A percentile compares a stretch with the other conserved stretches of the same genome.
Evolutionary conservation across 2,797 vertebrate genomes (phyloP).

Genomic region (Leuciscus waleckii): DNA sequence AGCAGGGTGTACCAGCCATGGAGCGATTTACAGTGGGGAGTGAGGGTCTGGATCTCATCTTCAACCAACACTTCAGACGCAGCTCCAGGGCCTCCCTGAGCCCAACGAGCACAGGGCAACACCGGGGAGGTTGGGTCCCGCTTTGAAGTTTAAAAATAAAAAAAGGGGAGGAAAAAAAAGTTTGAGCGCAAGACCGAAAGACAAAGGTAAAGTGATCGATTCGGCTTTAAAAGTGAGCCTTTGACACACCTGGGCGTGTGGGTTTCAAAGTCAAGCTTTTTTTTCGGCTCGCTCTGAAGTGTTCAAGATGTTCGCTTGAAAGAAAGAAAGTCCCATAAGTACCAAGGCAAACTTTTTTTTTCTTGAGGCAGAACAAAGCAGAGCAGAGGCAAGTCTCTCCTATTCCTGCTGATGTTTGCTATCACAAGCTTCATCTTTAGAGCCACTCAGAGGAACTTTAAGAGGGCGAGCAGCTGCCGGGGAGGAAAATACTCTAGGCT

Average conservation of each 20-base stretch:
- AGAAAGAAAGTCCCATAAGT: constrained; percentile 32
- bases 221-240: constrained; percentile 54
- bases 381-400: constrained; percentile 21
- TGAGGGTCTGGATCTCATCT: constrained; percentile 63
- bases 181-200: constrained; percentile 24
- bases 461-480: constrained; percentile 50
- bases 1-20: constrained; percentile 49
- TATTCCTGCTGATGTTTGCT: constrained; percentile 32
- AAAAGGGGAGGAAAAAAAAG: not conserved
- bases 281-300: constrained; percentile 39
- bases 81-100: constrained; percentile 25
- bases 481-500: constrained; percentile 45
- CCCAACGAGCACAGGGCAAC: constrained; percentile 1
- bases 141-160: constrained; percentile 57
- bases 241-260: constrained; percentile 59
- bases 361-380: constrained; percentile 37
- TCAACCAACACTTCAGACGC: constrained; percentile 42
- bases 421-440: constrained; percentile 51
- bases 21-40: constrained; percentile 59
- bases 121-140: not conserved
- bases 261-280: constrained; percentile 52
- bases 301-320: constrained; percentile 55
- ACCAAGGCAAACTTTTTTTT: constrained; percentile 8
- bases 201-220: constrained; percentile 52
- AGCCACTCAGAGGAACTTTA: constrained; percentile 52